phyloP scores from a whole-genome alignment of 92 coral and sea anemone genomes.

The Virgularia gustaviana region DNA sequence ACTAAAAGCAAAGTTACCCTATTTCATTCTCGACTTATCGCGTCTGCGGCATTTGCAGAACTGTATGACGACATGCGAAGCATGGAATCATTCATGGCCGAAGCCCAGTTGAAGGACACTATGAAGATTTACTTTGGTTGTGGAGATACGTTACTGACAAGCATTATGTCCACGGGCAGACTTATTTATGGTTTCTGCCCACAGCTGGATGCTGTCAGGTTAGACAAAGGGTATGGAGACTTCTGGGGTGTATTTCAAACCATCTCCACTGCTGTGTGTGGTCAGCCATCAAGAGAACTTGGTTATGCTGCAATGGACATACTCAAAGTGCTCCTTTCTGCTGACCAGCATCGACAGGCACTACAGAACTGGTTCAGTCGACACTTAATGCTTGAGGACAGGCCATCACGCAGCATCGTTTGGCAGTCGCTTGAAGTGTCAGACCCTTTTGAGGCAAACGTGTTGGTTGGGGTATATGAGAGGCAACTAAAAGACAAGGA shows the following conservation, averaged over 20 bases:
- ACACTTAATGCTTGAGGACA: too few relatives aligned
- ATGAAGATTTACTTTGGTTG: conserved; percentile 27
- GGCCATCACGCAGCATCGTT: conserved; percentile 1
- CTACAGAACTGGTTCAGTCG: conserved; percentile 13
- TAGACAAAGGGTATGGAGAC: conserved; percentile 36
- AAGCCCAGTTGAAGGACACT: conserved; percentile 20
- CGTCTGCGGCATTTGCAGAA: conserved; percentile 18
- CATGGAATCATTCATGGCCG: conserved; percentile 34
- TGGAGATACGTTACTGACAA: conserved; percentile 31
- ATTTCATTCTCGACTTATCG: conserved; percentile 19
- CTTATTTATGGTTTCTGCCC: conserved; percentile 23
- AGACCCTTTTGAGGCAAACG: too few relatives aligned
- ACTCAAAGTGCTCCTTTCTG: conserved; percentile 11
- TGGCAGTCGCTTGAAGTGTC: conserved; percentile 10
- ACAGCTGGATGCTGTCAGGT: conserved; percentile 18
- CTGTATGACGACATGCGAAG: conserved; percentile 29
- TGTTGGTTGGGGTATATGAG: too few relatives aligned
- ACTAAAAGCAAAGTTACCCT: conserved; percentile 29
- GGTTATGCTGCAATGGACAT: conserved; percentile 4
- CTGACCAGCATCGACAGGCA: conserved; percentile 1
- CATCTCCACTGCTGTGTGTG: conserved; percentile 28
- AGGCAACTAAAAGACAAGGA: too few relatives aligned
- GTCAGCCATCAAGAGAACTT: too few relatives aligned
- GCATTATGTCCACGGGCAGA: conserved; percentile 14
- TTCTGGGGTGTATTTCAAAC: conserved; percentile 18